A percentile compares a stretch with the other conserved stretches of the same genome.
Conservation (phyloP, 1,140 invertebrate species). For the Ctenoplectra terminalis region DNA sequence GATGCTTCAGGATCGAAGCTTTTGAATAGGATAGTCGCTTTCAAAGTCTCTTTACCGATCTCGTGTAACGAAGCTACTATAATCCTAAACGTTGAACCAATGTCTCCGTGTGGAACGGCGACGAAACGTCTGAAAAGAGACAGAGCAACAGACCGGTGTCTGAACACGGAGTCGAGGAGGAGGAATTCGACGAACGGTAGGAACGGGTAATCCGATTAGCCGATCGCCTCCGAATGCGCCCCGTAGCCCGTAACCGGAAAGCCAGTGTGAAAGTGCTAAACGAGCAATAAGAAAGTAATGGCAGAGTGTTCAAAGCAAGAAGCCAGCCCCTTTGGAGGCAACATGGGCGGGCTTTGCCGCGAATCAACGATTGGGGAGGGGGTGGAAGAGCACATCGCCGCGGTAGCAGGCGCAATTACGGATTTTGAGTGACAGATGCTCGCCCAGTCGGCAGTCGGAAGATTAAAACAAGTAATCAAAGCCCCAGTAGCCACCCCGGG, state of each 20-base stretch:
- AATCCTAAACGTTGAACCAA: neutral
- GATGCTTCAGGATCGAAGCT: neutral
- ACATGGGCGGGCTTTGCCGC: slow-evolving; percentile 20
- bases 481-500: slow-evolving; percentile 73
- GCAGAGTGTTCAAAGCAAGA: slow-evolving; percentile 47
- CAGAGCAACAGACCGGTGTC: neutral
- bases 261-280: slow-evolving; percentile 64
- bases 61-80: neutral
- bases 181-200: slow-evolving; percentile 9
- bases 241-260: slow-evolving; percentile 2
- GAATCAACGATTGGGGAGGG: neutral
- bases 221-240: slow-evolving; percentile 18
- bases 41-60: neutral
- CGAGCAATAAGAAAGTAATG: slow-evolving; percentile 70
- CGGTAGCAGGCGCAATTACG: slow-evolving; percentile 79
- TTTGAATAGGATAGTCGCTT: neutral
- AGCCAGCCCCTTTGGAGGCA: slow-evolving; percentile 7
- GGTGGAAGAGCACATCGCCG: slow-evolving; percentile 47
- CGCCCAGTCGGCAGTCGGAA: slow-evolving; percentile 81
- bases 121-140: neutral
- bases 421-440: slow-evolving; percentile 84
- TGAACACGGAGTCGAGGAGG: neutral
- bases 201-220: slow-evolving; percentile 35
- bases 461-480: slow-evolving; percentile 84
- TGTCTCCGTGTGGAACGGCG: neutral